Conservation (phyloP, 2,113 vertebrate species). For the Camelus dromedarius region DNA sequence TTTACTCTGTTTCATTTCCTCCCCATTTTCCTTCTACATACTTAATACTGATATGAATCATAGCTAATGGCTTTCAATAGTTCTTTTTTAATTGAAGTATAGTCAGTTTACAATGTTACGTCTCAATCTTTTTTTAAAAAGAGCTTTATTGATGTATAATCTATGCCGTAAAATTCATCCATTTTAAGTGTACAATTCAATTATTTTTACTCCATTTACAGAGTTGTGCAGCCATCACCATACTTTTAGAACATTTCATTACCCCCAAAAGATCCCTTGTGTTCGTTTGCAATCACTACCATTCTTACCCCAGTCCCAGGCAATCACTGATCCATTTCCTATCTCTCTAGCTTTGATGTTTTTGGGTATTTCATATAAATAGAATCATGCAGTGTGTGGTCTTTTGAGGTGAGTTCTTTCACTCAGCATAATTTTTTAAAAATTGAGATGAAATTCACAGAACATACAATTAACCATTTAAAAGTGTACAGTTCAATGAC, state of each 20-base stretch:
- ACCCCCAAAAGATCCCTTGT: neutral
- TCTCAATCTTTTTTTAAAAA: neutral
- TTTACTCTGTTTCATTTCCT: conserved; percentile 11
- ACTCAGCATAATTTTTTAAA: neutral
- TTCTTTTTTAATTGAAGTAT: neutral
- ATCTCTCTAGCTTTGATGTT: neutral
- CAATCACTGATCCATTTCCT: neutral
- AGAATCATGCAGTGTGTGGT: neutral
- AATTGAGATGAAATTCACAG: neutral
- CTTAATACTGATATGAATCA: neutral
- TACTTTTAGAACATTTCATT: too few relatives aligned
- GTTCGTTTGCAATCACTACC: neutral
- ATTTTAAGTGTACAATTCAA: neutral
- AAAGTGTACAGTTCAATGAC: too few relatives aligned
- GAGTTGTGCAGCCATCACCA: neutral
- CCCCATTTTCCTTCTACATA: neutral
- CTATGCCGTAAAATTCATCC: neutral
- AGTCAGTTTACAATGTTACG: too few relatives aligned
- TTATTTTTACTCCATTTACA: neutral
- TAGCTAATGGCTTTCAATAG: neutral
- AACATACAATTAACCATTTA: too few relatives aligned
- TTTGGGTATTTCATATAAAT: neutral
- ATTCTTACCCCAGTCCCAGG: neutral
- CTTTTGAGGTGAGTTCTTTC: neutral
- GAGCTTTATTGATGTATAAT: neutral